Percentiles rank a stretch among this genome's conserved stretches.
These are phyloP conservation scores for Agrochola circellaris DNA, from an alignment of 2,888 invertebrate genomes.

Conservation along the genomic window DNA sequence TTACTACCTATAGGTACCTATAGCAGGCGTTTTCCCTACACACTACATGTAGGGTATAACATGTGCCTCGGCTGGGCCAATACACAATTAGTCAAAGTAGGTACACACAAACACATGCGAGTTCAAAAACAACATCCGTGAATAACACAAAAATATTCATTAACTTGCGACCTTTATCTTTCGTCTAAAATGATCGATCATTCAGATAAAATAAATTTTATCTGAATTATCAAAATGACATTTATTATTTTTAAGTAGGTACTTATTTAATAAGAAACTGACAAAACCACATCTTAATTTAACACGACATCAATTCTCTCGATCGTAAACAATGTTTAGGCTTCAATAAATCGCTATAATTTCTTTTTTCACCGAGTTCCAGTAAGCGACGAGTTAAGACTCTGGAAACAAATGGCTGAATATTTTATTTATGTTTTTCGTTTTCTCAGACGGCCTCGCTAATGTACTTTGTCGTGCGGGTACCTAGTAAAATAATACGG, in stretches of 20 bases:
- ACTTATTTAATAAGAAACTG: neutral
- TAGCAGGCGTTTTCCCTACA: too few relatives aligned
- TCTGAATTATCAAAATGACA: too few relatives aligned
- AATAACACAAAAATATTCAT: neutral
- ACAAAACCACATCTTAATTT: neutral
- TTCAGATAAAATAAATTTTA: too few relatives aligned
- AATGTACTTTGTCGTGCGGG: slow-evolving; percentile 35
- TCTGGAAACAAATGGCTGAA: slow-evolving; percentile 32
- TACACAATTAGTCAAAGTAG: neutral
- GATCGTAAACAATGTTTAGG: slow-evolving; percentile 40
- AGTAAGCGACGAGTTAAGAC: slow-evolving; percentile 45
- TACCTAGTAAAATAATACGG: slow-evolving; percentile 36
- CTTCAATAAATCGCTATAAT: slow-evolving; percentile 40
- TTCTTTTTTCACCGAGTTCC: slow-evolving; percentile 35
- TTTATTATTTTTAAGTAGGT: neutral
- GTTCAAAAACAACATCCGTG: neutral
- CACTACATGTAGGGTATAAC: too few relatives aligned
- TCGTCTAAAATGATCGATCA: neutral
- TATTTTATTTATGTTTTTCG: slow-evolving; percentile 44
- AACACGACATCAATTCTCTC: slow-evolving; percentile 9
- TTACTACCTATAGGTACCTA: too few relatives aligned
- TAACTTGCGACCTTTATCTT: neutral
- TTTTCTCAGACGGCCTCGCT: slow-evolving; percentile 21
- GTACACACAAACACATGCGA: neutral
- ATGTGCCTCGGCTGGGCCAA: too few relatives aligned